These are phyloP conservation scores for Mystacides longicornis DNA, from an alignment of 2,888 invertebrate species.

Conservation along the genomic window DNA sequence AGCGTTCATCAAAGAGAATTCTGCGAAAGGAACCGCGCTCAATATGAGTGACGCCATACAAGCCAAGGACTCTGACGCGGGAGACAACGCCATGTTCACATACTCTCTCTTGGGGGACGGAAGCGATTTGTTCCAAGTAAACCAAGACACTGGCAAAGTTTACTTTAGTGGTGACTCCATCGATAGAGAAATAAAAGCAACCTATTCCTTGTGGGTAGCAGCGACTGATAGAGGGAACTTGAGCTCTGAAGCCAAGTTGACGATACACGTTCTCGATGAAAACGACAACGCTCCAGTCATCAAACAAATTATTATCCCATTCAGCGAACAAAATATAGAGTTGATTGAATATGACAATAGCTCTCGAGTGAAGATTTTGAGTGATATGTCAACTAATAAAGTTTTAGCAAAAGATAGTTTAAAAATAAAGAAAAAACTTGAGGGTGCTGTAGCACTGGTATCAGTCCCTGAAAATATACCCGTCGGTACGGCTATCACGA, in stretches of 20 bases:
- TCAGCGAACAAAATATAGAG: slow-evolving; percentile 60
- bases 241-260: slow-evolving; percentile 64
- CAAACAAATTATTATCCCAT: slow-evolving; percentile 60
- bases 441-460: slow-evolving; percentile 53
- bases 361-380: slow-evolving; percentile 41
- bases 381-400: slow-evolving; percentile 39
- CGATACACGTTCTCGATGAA: slow-evolving; percentile 64
- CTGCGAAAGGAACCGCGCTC: slow-evolving; percentile 60
- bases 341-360: slow-evolving; percentile 56
- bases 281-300: slow-evolving; percentile 76
- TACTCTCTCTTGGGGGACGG: slow-evolving; percentile 68
- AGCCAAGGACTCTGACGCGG: slow-evolving; percentile 66
- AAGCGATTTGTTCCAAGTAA: slow-evolving; percentile 62
- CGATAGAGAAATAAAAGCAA: slow-evolving; percentile 65
- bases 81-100: slow-evolving; percentile 59
- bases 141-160: slow-evolving; percentile 56
- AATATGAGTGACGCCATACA: slow-evolving; percentile 59
- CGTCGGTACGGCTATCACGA: slow-evolving; percentile 61
- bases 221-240: slow-evolving; percentile 73
- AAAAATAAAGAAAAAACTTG: too few species aligned
- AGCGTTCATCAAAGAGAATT: slow-evolving; percentile 73
- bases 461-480: slow-evolving; percentile 65
- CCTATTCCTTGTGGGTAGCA: slow-evolving; percentile 62
- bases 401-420: slow-evolving; percentile 35
- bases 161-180: slow-evolving; percentile 52